Conservation (phyloP, 1,140 invertebrate genomes). For the Drosophila subpulchrella region DNA sequence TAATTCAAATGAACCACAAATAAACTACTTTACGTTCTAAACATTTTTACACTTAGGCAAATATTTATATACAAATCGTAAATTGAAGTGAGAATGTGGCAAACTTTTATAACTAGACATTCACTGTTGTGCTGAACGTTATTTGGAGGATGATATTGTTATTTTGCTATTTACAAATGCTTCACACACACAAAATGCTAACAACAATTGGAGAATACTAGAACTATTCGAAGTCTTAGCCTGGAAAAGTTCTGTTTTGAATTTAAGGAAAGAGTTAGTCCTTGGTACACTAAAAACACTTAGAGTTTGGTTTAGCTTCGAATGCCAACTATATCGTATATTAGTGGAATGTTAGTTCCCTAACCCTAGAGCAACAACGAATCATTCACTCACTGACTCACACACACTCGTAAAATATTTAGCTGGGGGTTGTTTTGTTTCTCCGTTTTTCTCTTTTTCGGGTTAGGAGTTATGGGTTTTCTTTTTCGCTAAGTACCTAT, state of each 20-base stretch:
- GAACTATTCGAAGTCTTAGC: slow-evolving; percentile 24
- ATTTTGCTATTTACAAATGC: slow-evolving; percentile 60
- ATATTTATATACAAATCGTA: slow-evolving; percentile 44
- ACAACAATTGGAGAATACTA: slow-evolving; percentile 47
- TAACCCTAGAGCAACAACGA: slow-evolving; percentile 12
- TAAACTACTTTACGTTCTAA: slow-evolving; percentile 12
- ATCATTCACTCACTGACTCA: slow-evolving; percentile 3
- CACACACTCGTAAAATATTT: slow-evolving; percentile 24
- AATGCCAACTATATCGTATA: slow-evolving; percentile 26
- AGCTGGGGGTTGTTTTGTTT: slow-evolving; percentile 10
- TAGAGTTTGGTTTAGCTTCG: slow-evolving; percentile 16
- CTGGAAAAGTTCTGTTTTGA: slow-evolving; percentile 18
- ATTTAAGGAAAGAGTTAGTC: slow-evolving; percentile 15
- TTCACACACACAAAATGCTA: slow-evolving; percentile 48
- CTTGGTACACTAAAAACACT: slow-evolving; percentile 26
- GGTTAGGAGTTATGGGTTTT: slow-evolving; percentile 5
- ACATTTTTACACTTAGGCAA: slow-evolving; percentile 43
- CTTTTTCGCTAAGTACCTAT: slow-evolving; percentile 55
- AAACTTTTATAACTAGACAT: slow-evolving; percentile 41
- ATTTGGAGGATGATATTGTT: slow-evolving; percentile 19
- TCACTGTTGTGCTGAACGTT: slow-evolving; percentile 20
- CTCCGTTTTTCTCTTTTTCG: background rate
- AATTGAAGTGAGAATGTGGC: slow-evolving; percentile 41
- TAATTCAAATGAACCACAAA: background rate
- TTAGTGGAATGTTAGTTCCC: slow-evolving; percentile 10